Conservation (phyloP, 2,113 vertebrate species). For the Chloroceryle aenea region DNA sequence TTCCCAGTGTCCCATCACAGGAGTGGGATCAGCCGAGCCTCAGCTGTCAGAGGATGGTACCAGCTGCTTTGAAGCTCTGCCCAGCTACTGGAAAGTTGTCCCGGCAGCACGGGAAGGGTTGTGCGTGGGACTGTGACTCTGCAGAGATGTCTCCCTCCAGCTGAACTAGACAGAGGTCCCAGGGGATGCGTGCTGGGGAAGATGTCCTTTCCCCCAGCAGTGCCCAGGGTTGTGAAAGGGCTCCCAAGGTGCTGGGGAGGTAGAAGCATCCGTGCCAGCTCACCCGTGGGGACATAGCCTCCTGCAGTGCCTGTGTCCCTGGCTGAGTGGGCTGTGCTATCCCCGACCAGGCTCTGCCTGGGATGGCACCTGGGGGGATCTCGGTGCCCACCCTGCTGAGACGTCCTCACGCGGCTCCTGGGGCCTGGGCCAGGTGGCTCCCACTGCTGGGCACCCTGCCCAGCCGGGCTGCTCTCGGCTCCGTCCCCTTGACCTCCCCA, state of each 20-base stretch:
- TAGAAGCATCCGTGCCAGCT: rapidly evolving
- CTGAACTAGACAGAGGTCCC: not conserved
- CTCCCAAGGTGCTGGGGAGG: not conserved
- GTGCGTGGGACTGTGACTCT: not conserved
- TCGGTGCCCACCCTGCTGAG: rapidly evolving
- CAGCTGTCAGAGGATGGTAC: not conserved
- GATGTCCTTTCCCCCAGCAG: not conserved
- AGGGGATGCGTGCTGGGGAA: not conserved
- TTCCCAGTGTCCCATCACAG: not conserved
- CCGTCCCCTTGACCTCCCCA: rapidly evolving
- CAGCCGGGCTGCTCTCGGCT: not conserved
- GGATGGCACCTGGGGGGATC: not conserved
- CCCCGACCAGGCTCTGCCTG: rapidly evolving
- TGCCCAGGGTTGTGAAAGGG: not conserved
- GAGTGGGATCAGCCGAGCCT: not conserved
- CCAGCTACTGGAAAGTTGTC: not conserved
- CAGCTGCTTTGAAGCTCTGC: not conserved
- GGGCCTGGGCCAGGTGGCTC: not conserved
- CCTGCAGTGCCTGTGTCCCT: rapidly evolving
- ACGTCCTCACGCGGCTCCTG: rapidly evolving
- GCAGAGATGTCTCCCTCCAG: not conserved
- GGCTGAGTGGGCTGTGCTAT: not conserved
- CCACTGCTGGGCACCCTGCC: rapidly evolving
- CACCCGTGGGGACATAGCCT: rapidly evolving
- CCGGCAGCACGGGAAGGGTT: not conserved